phyloP scores from a whole-genome alignment of 1,140 invertebrate genomes.

The Manduca sexta region DNA sequence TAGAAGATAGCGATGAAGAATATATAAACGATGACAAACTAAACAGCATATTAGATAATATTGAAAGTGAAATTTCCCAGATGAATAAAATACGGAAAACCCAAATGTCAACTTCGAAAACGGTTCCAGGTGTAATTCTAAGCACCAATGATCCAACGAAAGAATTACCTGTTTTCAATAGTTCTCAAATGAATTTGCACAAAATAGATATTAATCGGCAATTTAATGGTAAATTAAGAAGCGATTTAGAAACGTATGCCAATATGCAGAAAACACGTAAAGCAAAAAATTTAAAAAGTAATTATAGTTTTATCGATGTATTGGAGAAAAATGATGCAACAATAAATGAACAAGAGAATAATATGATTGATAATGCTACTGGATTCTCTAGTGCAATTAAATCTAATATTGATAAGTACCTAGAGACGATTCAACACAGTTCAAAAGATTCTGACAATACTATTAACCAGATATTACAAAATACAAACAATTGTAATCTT shows the following conservation, averaged over 20 bases:
- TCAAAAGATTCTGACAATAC: neutral
- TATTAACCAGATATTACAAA: slow-evolving; percentile 2
- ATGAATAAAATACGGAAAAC: slow-evolving; percentile 4
- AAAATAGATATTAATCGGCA: too few relatives aligned
- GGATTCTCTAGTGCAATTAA: slow-evolving; percentile 43
- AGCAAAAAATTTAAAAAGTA: slow-evolving; percentile 16
- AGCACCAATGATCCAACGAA: too few relatives aligned
- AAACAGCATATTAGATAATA: slow-evolving; percentile 39
- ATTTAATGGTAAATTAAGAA: too few relatives aligned
- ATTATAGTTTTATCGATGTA: slow-evolving; percentile 41
- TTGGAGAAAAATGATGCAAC: slow-evolving; percentile 32
- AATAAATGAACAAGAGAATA: slow-evolving; percentile 14
- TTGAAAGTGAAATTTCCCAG: slow-evolving; percentile 48
- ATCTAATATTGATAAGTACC: slow-evolving; percentile 33
- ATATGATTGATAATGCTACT: slow-evolving; percentile 9
- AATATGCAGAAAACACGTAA: neutral
- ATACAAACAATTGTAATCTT: slow-evolving; percentile 2
- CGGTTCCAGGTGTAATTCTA: neutral
- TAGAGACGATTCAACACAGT: slow-evolving; percentile 8
- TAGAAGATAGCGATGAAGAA: slow-evolving; percentile 5
- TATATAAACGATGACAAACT: slow-evolving; percentile 36
- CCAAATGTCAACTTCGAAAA: neutral
- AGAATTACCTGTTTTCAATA: too few relatives aligned
- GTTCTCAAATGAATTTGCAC: too few relatives aligned
- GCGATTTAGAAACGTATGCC: too few relatives aligned